A percentile compares a stretch with the other conserved stretches of the same genome.
Evolutionary conservation across 2,113 vertebrate species (phyloP).

Genomic region (Phoxinus phoxinus): DNA sequence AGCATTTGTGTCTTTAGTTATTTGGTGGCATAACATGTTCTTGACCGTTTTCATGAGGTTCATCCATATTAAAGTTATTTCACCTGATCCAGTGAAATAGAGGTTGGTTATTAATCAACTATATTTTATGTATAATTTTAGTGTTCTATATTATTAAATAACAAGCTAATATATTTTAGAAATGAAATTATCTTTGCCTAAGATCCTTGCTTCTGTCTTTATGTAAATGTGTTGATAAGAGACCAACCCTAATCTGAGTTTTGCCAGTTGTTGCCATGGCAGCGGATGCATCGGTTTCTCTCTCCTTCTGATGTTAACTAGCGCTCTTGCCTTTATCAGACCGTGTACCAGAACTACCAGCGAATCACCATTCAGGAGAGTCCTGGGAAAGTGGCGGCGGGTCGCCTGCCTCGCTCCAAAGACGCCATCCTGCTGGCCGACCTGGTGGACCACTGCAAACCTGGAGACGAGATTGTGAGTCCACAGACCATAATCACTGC

Average conservation of each 20-base stretch:
- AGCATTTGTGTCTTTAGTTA: neutral
- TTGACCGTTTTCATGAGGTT: neutral
- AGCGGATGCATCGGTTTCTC: neutral
- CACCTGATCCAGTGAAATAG: neutral
- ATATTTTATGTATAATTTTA: no score
- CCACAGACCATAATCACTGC: neutral
- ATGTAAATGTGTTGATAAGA: neutral
- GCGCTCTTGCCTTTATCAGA: constrained; percentile 72
- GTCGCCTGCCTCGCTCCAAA: constrained; percentile 94
- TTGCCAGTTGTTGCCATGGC: neutral
- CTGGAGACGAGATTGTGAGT: constrained; percentile 96
- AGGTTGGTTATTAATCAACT: neutral
- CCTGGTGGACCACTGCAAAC: constrained; percentile 94
- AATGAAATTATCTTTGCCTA: neutral
- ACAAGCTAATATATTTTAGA: neutral
- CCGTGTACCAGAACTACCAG: constrained; percentile 97
- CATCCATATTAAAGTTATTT: neutral
- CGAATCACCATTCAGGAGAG: constrained; percentile 97
- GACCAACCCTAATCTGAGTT: neutral
- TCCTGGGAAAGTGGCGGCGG: constrained; percentile 92
- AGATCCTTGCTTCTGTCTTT: neutral
- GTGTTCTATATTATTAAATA: neutral
- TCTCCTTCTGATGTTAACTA: neutral
- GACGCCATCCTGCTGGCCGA: constrained; percentile 94
- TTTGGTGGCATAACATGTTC: neutral